Percentiles rank a stretch among this genome's conserved stretches.
These are phyloP conservation scores for Drosophila rhopaloa DNA, from an alignment of 1,140 invertebrate species.

Conservation along the genomic window DNA sequence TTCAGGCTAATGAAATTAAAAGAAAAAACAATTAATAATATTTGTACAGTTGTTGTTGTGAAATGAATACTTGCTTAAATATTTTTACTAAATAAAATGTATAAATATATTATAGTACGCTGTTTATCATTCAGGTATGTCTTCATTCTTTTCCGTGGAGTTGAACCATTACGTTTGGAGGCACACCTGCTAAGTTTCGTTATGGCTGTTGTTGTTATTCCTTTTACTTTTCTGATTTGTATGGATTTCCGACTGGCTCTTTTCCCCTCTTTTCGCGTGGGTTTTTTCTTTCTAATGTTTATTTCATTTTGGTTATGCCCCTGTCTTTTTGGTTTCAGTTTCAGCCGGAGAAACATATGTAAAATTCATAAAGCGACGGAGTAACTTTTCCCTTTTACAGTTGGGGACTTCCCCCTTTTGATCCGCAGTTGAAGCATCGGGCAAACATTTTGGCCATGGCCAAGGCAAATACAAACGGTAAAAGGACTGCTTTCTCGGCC, in stretches of 20 bases:
- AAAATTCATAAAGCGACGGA: slow-evolving; percentile 55
- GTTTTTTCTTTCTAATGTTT: slow-evolving; percentile 50
- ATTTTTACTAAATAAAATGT: no score
- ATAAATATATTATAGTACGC: no score
- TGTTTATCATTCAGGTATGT: no score
- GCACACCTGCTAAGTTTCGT: slow-evolving; percentile 55
- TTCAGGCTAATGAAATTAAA: no score
- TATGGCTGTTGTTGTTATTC: slow-evolving; percentile 37
- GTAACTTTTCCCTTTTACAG: slow-evolving; percentile 30
- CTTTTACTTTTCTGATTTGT: slow-evolving; percentile 58
- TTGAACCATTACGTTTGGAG: slow-evolving; percentile 14
- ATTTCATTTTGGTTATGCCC: slow-evolving; percentile 48
- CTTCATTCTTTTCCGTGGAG: neutral
- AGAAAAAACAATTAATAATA: no score
- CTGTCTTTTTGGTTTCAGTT: slow-evolving; percentile 41
- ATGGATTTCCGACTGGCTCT: slow-evolving; percentile 50
- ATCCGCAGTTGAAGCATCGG: slow-evolving; percentile 16
- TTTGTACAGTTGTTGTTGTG: no score
- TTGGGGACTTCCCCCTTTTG: slow-evolving; percentile 12
- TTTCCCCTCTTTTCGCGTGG: slow-evolving; percentile 16
- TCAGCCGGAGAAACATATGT: slow-evolving; percentile 47
- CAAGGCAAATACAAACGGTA: slow-evolving; percentile 22
- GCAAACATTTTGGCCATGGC: slow-evolving; percentile 32
- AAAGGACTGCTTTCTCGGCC: slow-evolving; percentile 8
- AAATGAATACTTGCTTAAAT: no score